Evolutionary conservation across 1,140 invertebrate genomes (phyloP).

Genomic region (Batillaria attramentaria): DNA sequence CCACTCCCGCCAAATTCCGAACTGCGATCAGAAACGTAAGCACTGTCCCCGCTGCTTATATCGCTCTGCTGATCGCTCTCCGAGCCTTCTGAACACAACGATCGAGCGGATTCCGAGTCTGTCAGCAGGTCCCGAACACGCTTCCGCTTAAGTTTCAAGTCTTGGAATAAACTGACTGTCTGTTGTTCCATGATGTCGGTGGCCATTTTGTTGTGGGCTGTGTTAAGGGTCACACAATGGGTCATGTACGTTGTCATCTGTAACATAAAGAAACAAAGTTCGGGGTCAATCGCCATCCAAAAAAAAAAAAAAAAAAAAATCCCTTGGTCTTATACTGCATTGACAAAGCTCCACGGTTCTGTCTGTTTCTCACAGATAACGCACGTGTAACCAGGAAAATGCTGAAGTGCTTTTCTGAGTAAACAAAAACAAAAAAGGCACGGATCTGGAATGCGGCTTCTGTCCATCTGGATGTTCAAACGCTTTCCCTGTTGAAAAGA

Average conservation of each 20-base stretch:
- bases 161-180: constrained; percentile 48
- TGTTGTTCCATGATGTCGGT: constrained; percentile 16
- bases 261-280: background rate
- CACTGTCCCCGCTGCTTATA: constrained; percentile 42
- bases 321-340: no score
- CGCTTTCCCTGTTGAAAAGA: no score
- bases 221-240: background rate
- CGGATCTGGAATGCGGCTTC: no score
- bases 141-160: constrained; percentile 56
- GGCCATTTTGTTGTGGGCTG: background rate
- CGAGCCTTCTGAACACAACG: constrained; percentile 22
- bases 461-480: no score
- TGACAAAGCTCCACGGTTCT: no score
- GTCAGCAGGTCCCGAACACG: constrained; percentile 42
- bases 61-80: constrained; percentile 47
- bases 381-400: no score
- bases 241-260: constrained; percentile 1
- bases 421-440: no score
- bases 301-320: background rate
- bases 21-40: constrained; percentile 40
- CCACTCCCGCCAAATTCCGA: constrained; percentile 30
- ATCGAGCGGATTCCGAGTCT: constrained; percentile 35
- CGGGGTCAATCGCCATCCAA: background rate
- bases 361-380: no score
- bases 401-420: no score